Conservation (phyloP, 2,797 vertebrate species). For the Gymnocypris eckloni region DNA sequence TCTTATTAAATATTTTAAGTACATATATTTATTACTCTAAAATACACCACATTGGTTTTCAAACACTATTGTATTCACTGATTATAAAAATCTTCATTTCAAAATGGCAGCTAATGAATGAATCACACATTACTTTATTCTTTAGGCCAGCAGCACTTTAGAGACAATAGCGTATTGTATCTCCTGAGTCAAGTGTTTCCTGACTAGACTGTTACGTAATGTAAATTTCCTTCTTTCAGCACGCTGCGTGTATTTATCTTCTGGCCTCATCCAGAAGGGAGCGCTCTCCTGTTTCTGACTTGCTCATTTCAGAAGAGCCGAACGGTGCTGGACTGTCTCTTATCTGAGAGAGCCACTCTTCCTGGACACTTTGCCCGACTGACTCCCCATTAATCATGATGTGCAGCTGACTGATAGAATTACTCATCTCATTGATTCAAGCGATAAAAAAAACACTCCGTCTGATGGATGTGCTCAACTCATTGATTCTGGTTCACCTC, state of each 20-base stretch:
- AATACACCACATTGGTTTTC: not conserved
- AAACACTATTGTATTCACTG: not conserved
- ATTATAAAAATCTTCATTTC: not conserved
- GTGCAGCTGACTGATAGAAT: constrained; percentile 77
- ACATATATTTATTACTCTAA: not conserved
- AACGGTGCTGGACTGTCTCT: constrained; percentile 66
- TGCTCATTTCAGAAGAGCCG: constrained; percentile 57
- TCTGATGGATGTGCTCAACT: constrained; percentile 68
- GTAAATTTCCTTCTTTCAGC: not conserved
- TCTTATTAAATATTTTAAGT: not conserved
- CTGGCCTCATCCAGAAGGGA: not conserved
- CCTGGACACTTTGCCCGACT: constrained; percentile 71
- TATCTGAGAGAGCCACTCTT: constrained; percentile 72
- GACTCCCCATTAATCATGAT: constrained; percentile 79
- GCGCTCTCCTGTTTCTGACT: constrained; percentile 32
- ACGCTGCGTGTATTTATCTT: not conserved
- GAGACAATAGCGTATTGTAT: not conserved
- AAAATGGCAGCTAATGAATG: not conserved
- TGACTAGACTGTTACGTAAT: constrained; percentile 5
- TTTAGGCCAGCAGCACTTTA: not conserved
- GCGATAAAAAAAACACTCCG: constrained; percentile 69
- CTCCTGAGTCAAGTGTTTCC: not conserved
- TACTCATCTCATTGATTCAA: constrained; percentile 83
- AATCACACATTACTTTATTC: not conserved
- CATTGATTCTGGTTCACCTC: constrained; percentile 80